Evolutionary conservation across 2,888 invertebrate genomes (phyloP).

Genomic region (Melanchra persicariae): DNA sequence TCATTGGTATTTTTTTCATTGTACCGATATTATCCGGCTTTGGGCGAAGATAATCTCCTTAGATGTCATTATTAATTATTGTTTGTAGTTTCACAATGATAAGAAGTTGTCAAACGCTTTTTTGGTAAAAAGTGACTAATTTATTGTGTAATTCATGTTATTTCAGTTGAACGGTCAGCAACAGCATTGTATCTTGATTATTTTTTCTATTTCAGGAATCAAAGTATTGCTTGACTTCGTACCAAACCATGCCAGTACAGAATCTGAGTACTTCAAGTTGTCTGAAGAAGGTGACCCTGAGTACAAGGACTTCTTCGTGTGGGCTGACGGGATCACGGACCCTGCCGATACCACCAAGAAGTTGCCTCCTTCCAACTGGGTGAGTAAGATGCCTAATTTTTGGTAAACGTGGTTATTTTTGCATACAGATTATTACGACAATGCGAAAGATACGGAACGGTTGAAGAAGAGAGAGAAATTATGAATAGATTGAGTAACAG

Average conservation of each 20-base stretch:
- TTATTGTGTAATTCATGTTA: too few relatives aligned
- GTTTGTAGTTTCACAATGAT: too few relatives aligned
- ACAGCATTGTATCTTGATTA: not conserved
- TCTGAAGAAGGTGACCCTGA: constrained; percentile 91
- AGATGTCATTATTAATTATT: constrained; percentile 8
- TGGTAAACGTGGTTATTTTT: not conserved
- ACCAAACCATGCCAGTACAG: constrained; percentile 93
- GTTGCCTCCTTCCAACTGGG: constrained; percentile 90
- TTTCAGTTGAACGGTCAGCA: not conserved
- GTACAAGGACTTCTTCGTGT: constrained; percentile 94
- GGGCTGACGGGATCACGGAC: constrained; percentile 91
- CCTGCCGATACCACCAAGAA: constrained; percentile 75
- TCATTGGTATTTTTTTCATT: not conserved
- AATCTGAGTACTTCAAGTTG: constrained; percentile 95
- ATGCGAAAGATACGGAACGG: not conserved
- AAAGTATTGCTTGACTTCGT: constrained; percentile 92
- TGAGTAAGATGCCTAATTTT: not conserved
- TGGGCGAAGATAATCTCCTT: constrained; percentile 15
- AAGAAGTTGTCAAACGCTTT: too few relatives aligned
- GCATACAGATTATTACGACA: not conserved
- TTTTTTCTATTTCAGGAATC: constrained; percentile 73
- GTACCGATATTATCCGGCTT: constrained; percentile 17
- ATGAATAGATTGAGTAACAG: not conserved
- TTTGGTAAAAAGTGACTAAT: too few relatives aligned
- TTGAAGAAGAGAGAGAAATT: not conserved